phyloP scores from a whole-genome alignment of 1,140 invertebrate genomes.

The Ceratoteleas bidentatus region DNA sequence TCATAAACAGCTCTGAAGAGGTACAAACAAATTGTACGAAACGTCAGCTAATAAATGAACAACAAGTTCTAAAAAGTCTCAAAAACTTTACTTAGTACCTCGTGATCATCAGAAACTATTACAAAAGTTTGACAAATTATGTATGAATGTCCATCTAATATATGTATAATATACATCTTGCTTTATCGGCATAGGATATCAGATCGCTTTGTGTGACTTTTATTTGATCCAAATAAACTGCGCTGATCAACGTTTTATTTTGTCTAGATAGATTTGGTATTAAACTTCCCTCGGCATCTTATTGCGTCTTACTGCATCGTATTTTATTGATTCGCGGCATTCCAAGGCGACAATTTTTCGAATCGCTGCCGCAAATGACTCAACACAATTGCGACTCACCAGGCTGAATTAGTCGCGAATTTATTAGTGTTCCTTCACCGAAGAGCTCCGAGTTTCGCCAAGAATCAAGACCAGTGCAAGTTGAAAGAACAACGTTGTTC shows the following conservation, averaged over 20 bases:
- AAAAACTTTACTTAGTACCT: too few species aligned
- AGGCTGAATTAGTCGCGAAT: too few species aligned
- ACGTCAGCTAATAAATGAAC: too few species aligned
- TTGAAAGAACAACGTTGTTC: conserved; percentile 35
- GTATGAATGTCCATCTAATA: too few species aligned
- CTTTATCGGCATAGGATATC: neutral
- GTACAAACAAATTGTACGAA: too few species aligned
- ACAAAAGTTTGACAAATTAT: too few species aligned
- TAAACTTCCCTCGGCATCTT: conserved; percentile 22
- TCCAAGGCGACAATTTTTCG: conserved; percentile 20
- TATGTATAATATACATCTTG: too few species aligned
- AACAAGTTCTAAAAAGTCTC: too few species aligned
- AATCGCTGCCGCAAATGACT: conserved; percentile 23
- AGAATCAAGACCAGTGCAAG: conserved; percentile 27
- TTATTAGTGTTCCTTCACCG: neutral
- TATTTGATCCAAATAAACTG: conserved; percentile 27
- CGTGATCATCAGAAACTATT: too few species aligned
- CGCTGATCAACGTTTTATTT: conserved; percentile 32
- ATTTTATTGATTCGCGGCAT: conserved; percentile 32
- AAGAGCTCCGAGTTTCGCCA: neutral
- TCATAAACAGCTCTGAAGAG: too few species aligned
- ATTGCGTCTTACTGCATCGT: conserved; percentile 14
- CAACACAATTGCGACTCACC: conserved; percentile 11
- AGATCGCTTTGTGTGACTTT: conserved; percentile 19
- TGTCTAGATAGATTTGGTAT: conserved; percentile 40